Base-by-base conservation (phyloP, 2,888 invertebrate genomes). In the Ormyrus pomaceus region DNA sequence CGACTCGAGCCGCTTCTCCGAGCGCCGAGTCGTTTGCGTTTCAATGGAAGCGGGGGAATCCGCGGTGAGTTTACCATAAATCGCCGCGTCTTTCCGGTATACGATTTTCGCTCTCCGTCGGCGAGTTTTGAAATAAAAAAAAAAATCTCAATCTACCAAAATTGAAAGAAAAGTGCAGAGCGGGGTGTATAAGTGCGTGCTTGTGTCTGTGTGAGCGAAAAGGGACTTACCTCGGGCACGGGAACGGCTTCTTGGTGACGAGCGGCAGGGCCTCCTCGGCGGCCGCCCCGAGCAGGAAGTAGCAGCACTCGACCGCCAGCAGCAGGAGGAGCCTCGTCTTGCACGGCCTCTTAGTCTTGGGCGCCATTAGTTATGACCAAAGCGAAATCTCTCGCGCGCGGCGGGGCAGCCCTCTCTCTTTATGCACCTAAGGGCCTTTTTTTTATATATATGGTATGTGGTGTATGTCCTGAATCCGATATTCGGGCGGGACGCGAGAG, bases 221-320 rank as follows among this genome's bases (percentile, higher is more conserved):
- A 10, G 56, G 71, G 74, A 90, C 90, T 90, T 87, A 90, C 90
- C 90, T 90, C 73, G 84, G 69, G 72, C 90, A 90, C 55, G 90
- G 90, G 82, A 87, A 86, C 62, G 85, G 87, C 84, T 87, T 87
- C 73, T 80, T n/a, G 80, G 78, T 56, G 50, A 45, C 81, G 71
- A 56, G 82, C 51, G 65, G 50, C 53, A 59, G 79, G 34, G 34
- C 34, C 34, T 34, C 34, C 83, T 80, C 81, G 64, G 19, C 70
- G 6, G 56, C 55, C 66, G 51, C 50, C 0, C 66, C 69, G 10
- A 65, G 6, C 13, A 56, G 9, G 10, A 34, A 72, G 51, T 55
- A 46, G 82, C 84, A 82, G 83, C 79, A 81, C 34, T 34, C 84
- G 83, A 1, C 34, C 46, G 34, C 45, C 82, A 86, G 80, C 83